Base-by-base conservation (phyloP, 2,888 invertebrate genomes). In the Heteropelma amictum region DNA sequence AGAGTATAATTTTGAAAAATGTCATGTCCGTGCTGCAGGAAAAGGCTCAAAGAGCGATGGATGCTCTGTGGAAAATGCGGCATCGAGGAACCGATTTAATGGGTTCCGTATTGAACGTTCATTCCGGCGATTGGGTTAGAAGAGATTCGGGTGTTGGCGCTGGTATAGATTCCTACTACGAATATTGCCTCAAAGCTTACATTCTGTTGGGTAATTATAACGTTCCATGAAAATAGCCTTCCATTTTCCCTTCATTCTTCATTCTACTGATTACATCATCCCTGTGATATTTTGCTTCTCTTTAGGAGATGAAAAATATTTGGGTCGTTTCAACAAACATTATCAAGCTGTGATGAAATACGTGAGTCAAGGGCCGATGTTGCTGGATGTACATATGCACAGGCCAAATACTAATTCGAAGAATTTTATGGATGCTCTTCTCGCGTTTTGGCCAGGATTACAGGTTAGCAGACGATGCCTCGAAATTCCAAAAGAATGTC, bases 101-200 rank as follows among this genome's bases (percentile, higher is more conserved):
- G 95, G 99, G 99, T 3, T 98, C 98, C 0, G 97, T 98, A 4
- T 92, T 99, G 60, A 98, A 99, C 90, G 95, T 99, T n/a, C 96
- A 99, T 89, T 97, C 96, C 1, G 99, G 99, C 0, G 98, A 98
- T 89, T 99, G 99, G 99, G 94, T 98, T 3, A 92, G 99, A 49
- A 93, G 98, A 84, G 98, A 99, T 89, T 96, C 98, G 0, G 98
- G 99, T 1, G 97, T 99, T 5, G 99, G 99, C n/a, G 99, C 99
- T 10, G 99, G 99, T 23, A 98, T 99, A 81, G 99, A 99, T 90
- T 98, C 98, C 0, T 99, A 99, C 89, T 99, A 99, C 87, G 99
- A 99, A 89, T 99, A 99, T 89, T 96, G 98, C 78, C 92, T 99
- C 28, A 99, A 99, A 89, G 98, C 98, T 0, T 99, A 99, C 89